A percentile compares a stretch with the other conserved stretches of the same genome.
These are phyloP conservation scores for Tetramorium alpestre DNA, from an alignment of 1,140 invertebrate species.

Conservation along the genomic window DNA sequence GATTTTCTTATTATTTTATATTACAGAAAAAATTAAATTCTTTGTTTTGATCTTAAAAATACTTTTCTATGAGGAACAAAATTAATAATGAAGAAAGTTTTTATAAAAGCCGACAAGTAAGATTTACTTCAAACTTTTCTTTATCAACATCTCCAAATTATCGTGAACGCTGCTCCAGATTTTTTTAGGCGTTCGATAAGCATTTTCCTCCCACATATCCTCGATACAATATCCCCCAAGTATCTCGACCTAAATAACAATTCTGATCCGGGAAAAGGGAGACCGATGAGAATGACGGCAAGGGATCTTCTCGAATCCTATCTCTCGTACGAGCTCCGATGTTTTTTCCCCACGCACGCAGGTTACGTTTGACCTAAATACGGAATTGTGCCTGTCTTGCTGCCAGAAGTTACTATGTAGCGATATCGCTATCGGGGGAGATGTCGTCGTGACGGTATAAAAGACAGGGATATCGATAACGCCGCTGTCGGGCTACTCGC, in stretches of 20 bases:
- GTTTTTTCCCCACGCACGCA: conserved; percentile 6
- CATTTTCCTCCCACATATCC: neutral
- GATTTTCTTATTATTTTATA: neutral
- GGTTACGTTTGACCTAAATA: conserved; percentile 53
- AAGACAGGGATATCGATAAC: conserved; percentile 60
- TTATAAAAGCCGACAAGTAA: neutral
- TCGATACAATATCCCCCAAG: neutral
- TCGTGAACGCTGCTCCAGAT: neutral
- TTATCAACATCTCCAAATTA: neutral
- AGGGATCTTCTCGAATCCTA: neutral
- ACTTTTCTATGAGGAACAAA: neutral
- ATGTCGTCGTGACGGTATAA: conserved; percentile 41
- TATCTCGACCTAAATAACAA: conserved; percentile 26
- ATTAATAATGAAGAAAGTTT: neutral
- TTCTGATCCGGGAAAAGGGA: neutral
- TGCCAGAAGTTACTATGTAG: conserved; percentile 17
- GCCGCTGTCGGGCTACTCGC: conserved; percentile 38
- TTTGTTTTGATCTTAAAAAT: neutral
- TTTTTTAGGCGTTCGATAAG: neutral
- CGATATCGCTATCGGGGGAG: conserved; percentile 42
- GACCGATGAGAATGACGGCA: neutral
- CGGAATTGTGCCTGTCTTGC: conserved; percentile 31
- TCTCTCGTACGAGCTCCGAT: neutral
- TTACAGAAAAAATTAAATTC: neutral
- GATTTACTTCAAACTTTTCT: neutral